phyloP scores from a whole-genome alignment of 2,113 vertebrate genomes.

The Neolamprologus kungweensis region DNA sequence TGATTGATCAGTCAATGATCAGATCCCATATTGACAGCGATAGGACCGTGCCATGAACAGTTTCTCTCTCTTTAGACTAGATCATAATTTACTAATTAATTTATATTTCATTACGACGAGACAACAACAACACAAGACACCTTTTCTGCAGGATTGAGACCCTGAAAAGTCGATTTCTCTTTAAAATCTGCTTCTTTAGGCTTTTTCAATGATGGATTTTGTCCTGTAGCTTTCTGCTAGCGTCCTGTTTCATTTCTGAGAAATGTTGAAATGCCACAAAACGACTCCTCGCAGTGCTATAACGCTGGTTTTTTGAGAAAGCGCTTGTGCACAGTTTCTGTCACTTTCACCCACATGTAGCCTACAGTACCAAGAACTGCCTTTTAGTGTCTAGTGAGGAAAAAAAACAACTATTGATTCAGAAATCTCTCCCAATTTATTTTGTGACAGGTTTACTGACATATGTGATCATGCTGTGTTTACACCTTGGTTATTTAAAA shows the following conservation, averaged over 20 bases:
- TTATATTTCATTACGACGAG: neutral
- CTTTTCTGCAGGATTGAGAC: neutral
- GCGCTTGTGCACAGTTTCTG: neutral
- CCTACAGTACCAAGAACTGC: constrained; percentile 43
- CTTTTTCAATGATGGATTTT: neutral
- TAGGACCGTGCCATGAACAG: neutral
- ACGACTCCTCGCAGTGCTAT: neutral
- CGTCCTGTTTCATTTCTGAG: constrained; percentile 16
- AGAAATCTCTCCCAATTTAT: neutral
- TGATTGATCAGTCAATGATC: neutral
- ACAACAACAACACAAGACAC: neutral
- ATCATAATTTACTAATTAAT: neutral
- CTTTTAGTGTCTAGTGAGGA: constrained; percentile 1
- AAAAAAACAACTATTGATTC: neutral
- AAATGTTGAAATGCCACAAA: constrained; percentile 13
- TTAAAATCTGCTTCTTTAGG: neutral
- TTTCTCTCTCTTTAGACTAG: neutral
- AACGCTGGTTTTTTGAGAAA: neutral
- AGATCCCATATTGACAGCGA: neutral
- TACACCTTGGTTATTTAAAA: neutral
- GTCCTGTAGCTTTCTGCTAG: neutral
- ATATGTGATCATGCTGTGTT: neutral
- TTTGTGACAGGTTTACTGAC: neutral
- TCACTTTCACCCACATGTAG: constrained; percentile 21
- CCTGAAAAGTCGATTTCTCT: neutral